These are phyloP conservation scores for Perca flavescens DNA, from an alignment of 2,113 vertebrate genomes.

Conservation along the genomic window DNA sequence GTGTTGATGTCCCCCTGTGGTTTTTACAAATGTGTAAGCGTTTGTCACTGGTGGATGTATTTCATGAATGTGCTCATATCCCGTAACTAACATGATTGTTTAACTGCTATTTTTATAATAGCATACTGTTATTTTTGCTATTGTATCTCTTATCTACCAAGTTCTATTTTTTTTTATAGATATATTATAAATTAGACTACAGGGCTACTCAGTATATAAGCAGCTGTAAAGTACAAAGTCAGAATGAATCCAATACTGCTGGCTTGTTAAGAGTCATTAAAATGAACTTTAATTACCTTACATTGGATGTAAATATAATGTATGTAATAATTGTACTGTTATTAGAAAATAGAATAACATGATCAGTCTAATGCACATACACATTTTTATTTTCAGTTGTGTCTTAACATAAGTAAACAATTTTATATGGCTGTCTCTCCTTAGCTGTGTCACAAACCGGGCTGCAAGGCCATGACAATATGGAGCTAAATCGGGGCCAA, in stretches of 20 bases:
- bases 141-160: background rate
- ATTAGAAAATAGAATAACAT: background rate
- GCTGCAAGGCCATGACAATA: too few relatives aligned
- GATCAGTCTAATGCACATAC: background rate
- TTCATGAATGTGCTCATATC: slow-evolving; percentile 6
- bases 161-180: background rate
- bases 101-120: background rate
- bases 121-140: background rate
- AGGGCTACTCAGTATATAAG: background rate
- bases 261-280: background rate
- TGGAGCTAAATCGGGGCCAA: too few relatives aligned
- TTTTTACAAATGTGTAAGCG: slow-evolving; percentile 29
- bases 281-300: background rate
- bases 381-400: background rate
- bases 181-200: background rate
- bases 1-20: slow-evolving; percentile 42
- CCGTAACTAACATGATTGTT: slow-evolving; percentile 5
- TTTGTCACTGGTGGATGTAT: slow-evolving; percentile 28
- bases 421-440: background rate
- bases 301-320: background rate
- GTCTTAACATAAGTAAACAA: background rate
- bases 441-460: background rate
- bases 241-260: background rate
- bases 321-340: background rate
- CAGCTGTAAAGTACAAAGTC: background rate